Evolutionary conservation across 2,113 vertebrate genomes (phyloP).

Genomic region (Struthio camelus): DNA sequence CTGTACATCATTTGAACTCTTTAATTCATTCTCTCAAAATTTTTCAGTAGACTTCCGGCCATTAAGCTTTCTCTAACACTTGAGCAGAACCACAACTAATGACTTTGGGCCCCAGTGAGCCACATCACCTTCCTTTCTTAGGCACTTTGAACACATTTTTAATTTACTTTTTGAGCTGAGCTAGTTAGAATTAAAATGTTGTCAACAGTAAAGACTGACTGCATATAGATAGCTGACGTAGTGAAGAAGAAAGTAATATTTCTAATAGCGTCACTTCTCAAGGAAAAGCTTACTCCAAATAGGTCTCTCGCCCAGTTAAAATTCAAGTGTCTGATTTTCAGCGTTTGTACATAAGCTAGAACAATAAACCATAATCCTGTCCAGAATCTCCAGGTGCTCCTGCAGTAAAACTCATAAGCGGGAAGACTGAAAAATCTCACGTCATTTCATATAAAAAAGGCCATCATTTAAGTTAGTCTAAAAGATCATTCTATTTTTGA

Average conservation of each 20-base stretch:
- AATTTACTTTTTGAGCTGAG: neutral
- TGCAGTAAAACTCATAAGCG: neutral
- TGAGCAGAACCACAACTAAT: neutral
- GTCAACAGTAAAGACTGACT: neutral
- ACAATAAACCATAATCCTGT: neutral
- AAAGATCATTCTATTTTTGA: neutral
- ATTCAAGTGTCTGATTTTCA: neutral
- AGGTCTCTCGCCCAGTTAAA: neutral
- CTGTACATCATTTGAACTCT: neutral
- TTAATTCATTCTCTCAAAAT: neutral
- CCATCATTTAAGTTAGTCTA: neutral
- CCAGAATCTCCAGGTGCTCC: neutral
- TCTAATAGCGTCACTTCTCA: neutral
- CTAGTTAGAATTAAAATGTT: neutral
- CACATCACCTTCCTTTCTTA: neutral
- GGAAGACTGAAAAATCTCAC: neutral
- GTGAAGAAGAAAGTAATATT: neutral
- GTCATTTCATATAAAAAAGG: neutral
- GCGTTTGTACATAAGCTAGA: neutral
- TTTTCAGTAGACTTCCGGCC: neutral
- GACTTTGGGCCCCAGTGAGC: neutral
- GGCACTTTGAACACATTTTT: neutral
- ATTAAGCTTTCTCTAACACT: neutral
- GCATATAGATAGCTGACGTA: neutral
- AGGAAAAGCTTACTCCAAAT: neutral